Evolutionary conservation across 2,797 vertebrate genomes (phyloP).

Genomic region (Pseudotriccus pelzelni): DNA sequence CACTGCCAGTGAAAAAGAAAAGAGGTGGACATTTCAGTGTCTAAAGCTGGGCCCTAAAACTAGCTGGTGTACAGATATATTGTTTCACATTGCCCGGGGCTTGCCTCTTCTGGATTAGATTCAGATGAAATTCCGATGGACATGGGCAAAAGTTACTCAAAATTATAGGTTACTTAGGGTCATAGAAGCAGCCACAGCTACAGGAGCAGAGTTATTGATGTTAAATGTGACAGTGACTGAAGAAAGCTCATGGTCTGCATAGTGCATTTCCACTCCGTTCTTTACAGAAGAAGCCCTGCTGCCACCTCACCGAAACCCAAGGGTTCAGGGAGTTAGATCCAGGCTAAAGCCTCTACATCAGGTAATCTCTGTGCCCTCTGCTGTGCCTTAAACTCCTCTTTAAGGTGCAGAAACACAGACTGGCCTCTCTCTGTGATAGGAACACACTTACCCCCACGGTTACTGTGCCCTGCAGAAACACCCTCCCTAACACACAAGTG

Average conservation of each 20-base stretch:
- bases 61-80: not conserved
- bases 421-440: rapidly evolving
- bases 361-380: not conserved
- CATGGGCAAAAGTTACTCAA: not conserved
- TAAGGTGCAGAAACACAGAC: rapidly evolving
- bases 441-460: rapidly evolving
- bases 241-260: not conserved
- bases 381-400: not conserved
- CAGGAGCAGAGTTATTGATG: not conserved
- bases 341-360: not conserved
- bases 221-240: not conserved
- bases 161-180: not conserved
- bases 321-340: not conserved
- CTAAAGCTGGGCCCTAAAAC: not conserved
- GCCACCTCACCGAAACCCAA: rapidly evolving
- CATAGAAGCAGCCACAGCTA: not conserved
- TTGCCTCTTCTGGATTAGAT: not conserved
- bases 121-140: not conserved
- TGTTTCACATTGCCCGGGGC: not conserved
- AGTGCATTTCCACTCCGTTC: not conserved
- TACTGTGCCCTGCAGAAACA: not conserved
- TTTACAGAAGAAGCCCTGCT: not conserved
- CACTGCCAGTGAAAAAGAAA: not conserved
- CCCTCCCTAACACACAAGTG: not conserved
- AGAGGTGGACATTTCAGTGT: not conserved